These are phyloP conservation scores for Ceuthmochares aereus DNA, from an alignment of 2,113 vertebrate species.

Conservation along the genomic window DNA sequence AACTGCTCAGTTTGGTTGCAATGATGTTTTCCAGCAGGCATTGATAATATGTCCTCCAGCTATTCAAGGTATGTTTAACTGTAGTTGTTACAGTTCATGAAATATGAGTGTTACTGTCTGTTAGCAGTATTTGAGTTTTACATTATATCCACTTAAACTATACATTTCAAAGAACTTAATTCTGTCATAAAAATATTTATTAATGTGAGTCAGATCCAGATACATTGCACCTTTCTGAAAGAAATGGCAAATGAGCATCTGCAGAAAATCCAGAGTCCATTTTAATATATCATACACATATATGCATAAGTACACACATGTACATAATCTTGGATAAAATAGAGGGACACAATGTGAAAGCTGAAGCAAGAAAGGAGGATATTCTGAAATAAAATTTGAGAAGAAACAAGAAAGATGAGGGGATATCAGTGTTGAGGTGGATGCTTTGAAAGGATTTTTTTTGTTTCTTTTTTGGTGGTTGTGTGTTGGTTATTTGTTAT, in stretches of 20 bases:
- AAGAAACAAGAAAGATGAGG: neutral
- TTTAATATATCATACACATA: neutral
- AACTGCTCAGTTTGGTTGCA: constrained; percentile 92
- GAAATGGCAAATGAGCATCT: neutral
- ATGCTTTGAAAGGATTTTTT: neutral
- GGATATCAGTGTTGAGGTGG: neutral
- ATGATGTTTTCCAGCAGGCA: constrained; percentile 94
- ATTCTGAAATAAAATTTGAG: neutral
- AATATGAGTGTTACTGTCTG: neutral
- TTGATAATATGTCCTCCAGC: constrained; percentile 93
- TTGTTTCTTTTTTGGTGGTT: neutral
- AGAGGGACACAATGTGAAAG: neutral
- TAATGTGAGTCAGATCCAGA: neutral
- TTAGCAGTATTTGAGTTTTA: neutral
- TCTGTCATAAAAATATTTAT: neutral
- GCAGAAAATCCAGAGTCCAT: neutral
- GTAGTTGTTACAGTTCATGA: neutral
- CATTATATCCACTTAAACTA: neutral
- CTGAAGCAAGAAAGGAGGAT: neutral
- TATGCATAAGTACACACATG: accelerated
- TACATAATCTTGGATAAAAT: neutral
- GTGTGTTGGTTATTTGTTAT: neutral
- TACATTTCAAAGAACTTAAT: neutral
- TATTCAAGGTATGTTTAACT: constrained; percentile 87
- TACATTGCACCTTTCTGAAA: neutral